Conservation (phyloP, 2,113 vertebrate genomes). For the Nesospiza acunhae region DNA sequence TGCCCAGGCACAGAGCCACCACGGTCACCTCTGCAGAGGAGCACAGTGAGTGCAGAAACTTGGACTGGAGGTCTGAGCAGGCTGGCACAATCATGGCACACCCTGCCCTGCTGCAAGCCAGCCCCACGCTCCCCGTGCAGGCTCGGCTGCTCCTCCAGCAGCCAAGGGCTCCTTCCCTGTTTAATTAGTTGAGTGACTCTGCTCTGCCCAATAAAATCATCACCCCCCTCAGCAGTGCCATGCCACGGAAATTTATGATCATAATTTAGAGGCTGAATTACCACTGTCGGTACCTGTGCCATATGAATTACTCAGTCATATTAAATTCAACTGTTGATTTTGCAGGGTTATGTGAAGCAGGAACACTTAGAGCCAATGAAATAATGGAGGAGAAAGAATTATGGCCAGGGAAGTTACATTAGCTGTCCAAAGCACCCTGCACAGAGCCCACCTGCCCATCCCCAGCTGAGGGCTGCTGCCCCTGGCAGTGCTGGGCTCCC, state of each 20-base stretch:
- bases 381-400: constrained; percentile 25
- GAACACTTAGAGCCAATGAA: constrained; percentile 50
- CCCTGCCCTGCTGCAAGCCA: not conserved
- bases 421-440: not conserved
- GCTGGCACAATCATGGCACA: not conserved
- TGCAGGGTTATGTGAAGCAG: constrained; percentile 33
- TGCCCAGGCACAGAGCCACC: not conserved
- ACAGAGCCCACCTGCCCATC: not conserved
- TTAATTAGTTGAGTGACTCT: constrained; percentile 58
- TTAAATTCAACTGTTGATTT: constrained; percentile 61
- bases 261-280: constrained; percentile 73
- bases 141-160: not conserved
- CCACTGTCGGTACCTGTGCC: constrained; percentile 58
- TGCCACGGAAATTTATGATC: constrained; percentile 69
- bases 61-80: rapidly evolving
- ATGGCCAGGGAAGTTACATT: not conserved
- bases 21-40: not conserved
- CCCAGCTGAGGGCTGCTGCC: not conserved
- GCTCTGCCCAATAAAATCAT: constrained; percentile 43
- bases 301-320: constrained; percentile 57
- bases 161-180: not conserved
- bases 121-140: rapidly evolving
- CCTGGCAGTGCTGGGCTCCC: not conserved
- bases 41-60: not conserved
- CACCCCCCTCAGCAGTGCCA: constrained; percentile 32